Conservation (phyloP, 2,113 vertebrate genomes). For the Uria aalge region DNA sequence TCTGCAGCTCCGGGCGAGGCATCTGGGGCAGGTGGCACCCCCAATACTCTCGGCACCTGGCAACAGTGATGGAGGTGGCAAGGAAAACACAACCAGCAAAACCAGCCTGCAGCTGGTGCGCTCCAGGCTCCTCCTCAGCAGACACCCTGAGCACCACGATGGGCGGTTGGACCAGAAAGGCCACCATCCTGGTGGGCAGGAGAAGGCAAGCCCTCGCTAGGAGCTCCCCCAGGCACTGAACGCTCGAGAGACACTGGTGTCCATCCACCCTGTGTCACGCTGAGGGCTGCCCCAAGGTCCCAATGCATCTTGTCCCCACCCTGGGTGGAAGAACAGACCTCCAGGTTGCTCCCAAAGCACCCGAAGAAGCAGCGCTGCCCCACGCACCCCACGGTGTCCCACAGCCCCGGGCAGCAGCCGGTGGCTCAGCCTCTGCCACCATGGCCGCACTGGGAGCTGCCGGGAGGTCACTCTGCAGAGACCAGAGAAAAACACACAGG, state of each 20-base stretch:
- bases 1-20: not conserved
- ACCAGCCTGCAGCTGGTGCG: not conserved
- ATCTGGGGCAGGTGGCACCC: not conserved
- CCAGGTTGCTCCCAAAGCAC: not conserved
- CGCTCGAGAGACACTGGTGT: accelerated
- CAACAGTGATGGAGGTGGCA: not conserved
- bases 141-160: not conserved
- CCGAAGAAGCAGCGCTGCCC: not conserved
- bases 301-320: accelerated
- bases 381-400: accelerated
- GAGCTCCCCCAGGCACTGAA: not conserved
- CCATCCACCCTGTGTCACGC: not conserved
- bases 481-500: not conserved
- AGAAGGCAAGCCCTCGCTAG: not conserved
- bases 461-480: not conserved
- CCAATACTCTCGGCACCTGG: not conserved
- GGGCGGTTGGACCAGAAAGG: not conserved
- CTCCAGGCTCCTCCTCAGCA: not conserved
- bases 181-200: accelerated
- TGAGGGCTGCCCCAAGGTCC: not conserved
- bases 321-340: not conserved
- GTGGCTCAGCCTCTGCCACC: not conserved
- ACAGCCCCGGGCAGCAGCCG: accelerated
- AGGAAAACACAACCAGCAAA: not conserved
- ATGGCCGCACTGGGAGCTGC: accelerated